Conservation (phyloP, 2,797 vertebrate species). For the Pseudopleuronectes americanus region DNA sequence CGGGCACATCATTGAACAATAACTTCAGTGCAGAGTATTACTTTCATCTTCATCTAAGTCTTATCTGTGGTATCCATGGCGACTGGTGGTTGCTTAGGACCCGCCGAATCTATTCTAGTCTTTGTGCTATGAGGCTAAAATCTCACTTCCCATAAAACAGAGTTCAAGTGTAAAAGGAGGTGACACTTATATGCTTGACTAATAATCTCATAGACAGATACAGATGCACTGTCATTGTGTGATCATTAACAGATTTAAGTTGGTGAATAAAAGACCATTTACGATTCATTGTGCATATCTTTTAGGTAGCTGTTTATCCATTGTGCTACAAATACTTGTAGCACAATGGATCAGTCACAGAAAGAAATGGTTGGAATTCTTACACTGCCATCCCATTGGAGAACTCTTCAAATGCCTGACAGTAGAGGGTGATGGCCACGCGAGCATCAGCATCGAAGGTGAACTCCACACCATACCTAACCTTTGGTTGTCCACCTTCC, state of each 20-base stretch:
- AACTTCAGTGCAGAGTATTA: slow-evolving; percentile 41
- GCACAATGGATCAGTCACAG: too few relatives aligned
- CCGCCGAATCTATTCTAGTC: slow-evolving; percentile 56
- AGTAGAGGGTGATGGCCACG: slow-evolving; percentile 96
- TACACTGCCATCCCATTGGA: slow-evolving; percentile 95
- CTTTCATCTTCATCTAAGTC: slow-evolving; percentile 45
- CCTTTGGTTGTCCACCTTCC: slow-evolving; percentile 90
- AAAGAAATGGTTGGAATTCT: slow-evolving; percentile 59
- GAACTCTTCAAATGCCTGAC: slow-evolving; percentile 96
- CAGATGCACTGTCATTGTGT: not conserved
- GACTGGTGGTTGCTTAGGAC: slow-evolving; percentile 75
- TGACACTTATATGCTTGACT: not conserved
- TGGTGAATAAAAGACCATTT: not conserved
- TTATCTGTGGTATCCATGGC: slow-evolving; percentile 74
- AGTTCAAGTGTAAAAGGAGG: slow-evolving; percentile 10
- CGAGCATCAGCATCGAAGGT: slow-evolving; percentile 97
- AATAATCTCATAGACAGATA: not conserved
- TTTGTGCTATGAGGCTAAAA: slow-evolving; percentile 44
- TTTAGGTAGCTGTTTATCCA: not conserved
- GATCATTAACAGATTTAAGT: not conserved
- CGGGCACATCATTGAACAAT: slow-evolving; percentile 15
- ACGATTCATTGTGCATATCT: not conserved
- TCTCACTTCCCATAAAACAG: slow-evolving; percentile 29
- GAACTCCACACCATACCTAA: slow-evolving; percentile 96
- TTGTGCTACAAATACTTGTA: not conserved